Base-by-base conservation (phyloP, 2,113 vertebrate genomes). In the Pteropus alecto region DNA sequence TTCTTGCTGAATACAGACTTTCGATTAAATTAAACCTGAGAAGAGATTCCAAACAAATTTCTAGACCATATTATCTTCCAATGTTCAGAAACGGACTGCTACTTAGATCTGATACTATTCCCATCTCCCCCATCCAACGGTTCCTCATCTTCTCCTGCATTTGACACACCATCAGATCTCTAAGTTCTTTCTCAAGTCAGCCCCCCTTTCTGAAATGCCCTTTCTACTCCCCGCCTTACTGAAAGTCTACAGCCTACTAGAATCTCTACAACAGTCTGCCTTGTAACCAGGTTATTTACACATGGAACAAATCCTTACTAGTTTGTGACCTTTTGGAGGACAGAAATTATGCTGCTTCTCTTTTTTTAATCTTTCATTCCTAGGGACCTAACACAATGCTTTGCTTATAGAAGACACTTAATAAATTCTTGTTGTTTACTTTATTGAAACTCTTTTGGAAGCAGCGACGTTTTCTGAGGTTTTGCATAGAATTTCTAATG, bases 21-120 rank as follows among this genome's bases (percentile, higher is more conserved):
- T 77, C 14, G 35, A 88, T 63, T 90, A 77, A 87, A 83, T 85
- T 92, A 89, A 95, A 90, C 65, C 65, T 24, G 13, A 91, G 28
- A 12, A 93, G 38, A 92, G 38, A 56, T 83, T 91, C 79, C 63
- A 90, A 87, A 97, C 38, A 67, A 54, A 93, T 81, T 87, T 82
- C 63, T 30, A 85, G 60, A 88, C 22, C 56, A 46, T 73, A 68
- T 74, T 82, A 94, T n/a, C 21, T 65, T 26, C 51, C 26, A 87
- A 33, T 41, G 77, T 95, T 43, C 82, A 93, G 68, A 82, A 91
- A 54, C 38, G 26, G 67, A 76, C 15, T 67, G 41, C 41, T 56
- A 73, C 56, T 84, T 61, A 83, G 48, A 54, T 46, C 81, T 41
- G 18, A 51, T 41, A 30, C 7, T 7, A 51, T 43, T 83, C 30